Base-by-base conservation (phyloP, 2,888 invertebrate genomes). In the Psylliodes chrysocephalus region DNA sequence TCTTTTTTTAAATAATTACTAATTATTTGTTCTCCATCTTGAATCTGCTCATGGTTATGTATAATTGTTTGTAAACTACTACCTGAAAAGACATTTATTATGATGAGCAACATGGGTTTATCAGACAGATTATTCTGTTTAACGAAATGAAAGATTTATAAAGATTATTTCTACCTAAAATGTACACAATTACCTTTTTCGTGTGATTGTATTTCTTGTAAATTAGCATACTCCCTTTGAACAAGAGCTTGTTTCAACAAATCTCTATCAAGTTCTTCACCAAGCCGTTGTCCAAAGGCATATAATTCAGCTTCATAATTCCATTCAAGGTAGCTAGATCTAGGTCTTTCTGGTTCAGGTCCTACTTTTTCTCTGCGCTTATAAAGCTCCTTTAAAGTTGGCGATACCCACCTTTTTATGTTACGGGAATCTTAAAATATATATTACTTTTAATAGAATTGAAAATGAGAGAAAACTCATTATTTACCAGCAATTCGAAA, bases 251-350 rank as follows among this genome's bases (percentile, higher is more conserved):
- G 86, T 57, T 90, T 86, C 22, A 98, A 81, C 12, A 91, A 79
- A 15, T 87, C 84, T 0, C 86, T 82, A 64, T 93, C 85, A 76
- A 98, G 94, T 2, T 92, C 87, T 84, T 98, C 98, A 18, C 90
- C 88, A 12, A 97, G 83, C 19, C 98, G 86, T 76, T 91, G 90
- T 7, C 91, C 91, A 84, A 97, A 97, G 0, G 96, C 93, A 83
- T 86, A 96, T 1, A 97, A 68, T 83, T 97, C 96, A 0, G 94
- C 88, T 73, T 91, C 89, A 73, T 93, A 89, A 78, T 95, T 96
- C 96, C 96, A 95, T 76, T 92, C 93, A n/a, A 90, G 72, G 77
- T 85, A 92, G 6, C 86, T 85, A 19, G 88, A 90, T 67, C 94
- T 83, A 0, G 83, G 84, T 63, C 80, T 73, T 72, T 69, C 85